These are phyloP conservation scores for Clostera curtula DNA, from an alignment of 2,888 invertebrate genomes.

Conservation along the genomic window DNA sequence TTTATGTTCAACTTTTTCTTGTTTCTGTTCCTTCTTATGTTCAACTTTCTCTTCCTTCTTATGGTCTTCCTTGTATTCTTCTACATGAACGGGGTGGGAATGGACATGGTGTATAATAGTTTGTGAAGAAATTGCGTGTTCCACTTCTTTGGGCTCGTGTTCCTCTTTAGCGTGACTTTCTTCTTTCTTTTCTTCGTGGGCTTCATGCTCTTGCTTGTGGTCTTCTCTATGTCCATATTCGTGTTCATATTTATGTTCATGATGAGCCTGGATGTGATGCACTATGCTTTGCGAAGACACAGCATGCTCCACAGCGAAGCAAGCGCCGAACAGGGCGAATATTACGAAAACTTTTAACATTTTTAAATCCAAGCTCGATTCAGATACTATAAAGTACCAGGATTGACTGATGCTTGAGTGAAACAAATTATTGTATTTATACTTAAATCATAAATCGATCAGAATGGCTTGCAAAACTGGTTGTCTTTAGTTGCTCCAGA, in stretches of 20 bases:
- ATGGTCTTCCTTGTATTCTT: too few species aligned
- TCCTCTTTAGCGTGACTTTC: too few species aligned
- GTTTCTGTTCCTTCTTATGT: neutral
- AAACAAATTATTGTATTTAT: neutral
- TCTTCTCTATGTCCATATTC: neutral
- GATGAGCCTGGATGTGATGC: too few species aligned
- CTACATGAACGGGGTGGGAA: too few species aligned
- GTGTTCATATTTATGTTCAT: neutral
- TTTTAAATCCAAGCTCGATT: neutral
- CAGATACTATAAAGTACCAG: neutral
- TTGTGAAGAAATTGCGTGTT: too few species aligned
- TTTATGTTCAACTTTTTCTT: neutral
- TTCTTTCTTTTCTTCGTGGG: neutral
- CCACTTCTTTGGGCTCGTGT: neutral
- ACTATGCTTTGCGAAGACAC: constrained; percentile 1
- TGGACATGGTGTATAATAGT: too few species aligned
- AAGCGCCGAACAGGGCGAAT: neutral
- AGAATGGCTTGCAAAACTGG: neutral
- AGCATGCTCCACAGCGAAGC: neutral
- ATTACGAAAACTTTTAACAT: neutral
- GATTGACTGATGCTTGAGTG: neutral
- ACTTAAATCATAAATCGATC: neutral
- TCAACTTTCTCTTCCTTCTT: neutral
- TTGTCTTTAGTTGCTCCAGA: neutral
- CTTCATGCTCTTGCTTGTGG: neutral